Evolutionary conservation across 2,797 vertebrate species (phyloP).

Genomic region (Neosilurus hyrtlii): DNA sequence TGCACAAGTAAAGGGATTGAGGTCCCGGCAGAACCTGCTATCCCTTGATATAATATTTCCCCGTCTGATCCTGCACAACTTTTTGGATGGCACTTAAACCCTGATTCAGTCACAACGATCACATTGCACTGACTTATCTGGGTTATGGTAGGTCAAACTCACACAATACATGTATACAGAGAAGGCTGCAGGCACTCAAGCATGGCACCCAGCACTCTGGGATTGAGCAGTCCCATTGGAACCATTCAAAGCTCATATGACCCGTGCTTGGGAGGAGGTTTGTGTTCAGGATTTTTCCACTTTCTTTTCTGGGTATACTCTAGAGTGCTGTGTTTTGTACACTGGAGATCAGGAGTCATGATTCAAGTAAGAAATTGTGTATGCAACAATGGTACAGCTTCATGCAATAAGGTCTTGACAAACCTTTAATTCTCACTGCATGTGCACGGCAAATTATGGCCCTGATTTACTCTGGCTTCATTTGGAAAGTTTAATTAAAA

Average conservation of each 20-base stretch:
- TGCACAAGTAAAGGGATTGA: slow-evolving; percentile 39
- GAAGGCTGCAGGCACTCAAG: slow-evolving; percentile 26
- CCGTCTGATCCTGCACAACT: slow-evolving; percentile 3
- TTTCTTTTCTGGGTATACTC: neutral
- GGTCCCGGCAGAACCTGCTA: slow-evolving; percentile 13
- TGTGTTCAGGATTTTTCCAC: neutral
- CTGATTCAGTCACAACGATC: slow-evolving; percentile 32
- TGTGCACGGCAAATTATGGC: neutral
- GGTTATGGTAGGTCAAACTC: slow-evolving; percentile 25
- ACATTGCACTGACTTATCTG: slow-evolving; percentile 43
- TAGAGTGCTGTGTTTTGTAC: neutral
- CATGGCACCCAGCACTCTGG: neutral
- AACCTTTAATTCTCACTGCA: neutral
- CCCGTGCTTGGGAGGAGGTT: neutral
- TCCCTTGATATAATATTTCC: slow-evolving; percentile 43
- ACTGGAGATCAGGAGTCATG: neutral
- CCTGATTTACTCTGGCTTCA: neutral
- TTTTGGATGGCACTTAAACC: slow-evolving; percentile 29
- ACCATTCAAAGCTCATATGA: slow-evolving; percentile 12
- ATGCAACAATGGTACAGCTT: neutral
- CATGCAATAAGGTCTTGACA: neutral
- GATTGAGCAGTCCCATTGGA: slow-evolving; percentile 26
- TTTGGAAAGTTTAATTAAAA: neutral
- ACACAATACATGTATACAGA: slow-evolving; percentile 49
- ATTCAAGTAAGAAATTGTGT: neutral